phyloP scores from a whole-genome alignment of 2,113 vertebrate genomes.

The Ellobius talpinus region DNA sequence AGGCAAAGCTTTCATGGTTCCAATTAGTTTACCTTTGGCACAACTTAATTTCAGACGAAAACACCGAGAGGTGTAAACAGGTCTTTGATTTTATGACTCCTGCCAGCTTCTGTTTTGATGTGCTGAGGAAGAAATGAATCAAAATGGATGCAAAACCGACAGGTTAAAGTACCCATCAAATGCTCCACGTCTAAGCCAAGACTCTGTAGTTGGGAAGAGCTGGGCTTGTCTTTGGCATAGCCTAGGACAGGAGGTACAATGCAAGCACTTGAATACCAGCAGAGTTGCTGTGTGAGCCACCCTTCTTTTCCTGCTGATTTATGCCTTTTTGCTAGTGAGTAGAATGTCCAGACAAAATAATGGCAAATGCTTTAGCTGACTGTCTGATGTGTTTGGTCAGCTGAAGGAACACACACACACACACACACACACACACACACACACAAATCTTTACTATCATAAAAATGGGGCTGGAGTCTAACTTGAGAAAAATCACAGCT shows the following conservation, averaged over 20 bases:
- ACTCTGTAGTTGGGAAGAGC: not conserved
- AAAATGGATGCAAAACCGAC: constrained; percentile 31
- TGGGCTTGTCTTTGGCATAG: not conserved
- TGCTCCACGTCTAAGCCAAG: not conserved
- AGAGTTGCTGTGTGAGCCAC: not conserved
- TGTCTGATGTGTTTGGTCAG: constrained; percentile 22
- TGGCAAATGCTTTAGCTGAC: not conserved
- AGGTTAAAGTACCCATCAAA: constrained; percentile 7
- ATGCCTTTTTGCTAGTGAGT: not conserved
- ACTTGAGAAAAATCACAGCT: not conserved
- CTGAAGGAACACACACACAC: not conserved
- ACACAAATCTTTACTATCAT: constrained; percentile 28
- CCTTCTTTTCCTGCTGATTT: not conserved
- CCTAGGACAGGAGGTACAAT: not conserved
- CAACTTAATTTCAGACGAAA: constrained; percentile 20
- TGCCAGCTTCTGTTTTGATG: not conserved
- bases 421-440: not conserved
- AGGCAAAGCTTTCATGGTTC: constrained; percentile 21
- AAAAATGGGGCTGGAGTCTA: not conserved
- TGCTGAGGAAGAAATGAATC: not conserved
- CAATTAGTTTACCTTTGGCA: not conserved
- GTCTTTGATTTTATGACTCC: constrained; percentile 40
- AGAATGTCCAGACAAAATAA: not conserved
- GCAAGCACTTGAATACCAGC: not conserved
- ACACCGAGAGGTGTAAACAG: not conserved